phyloP scores from a whole-genome alignment of 2,888 invertebrate species.

The Mycalesis mineus region DNA sequence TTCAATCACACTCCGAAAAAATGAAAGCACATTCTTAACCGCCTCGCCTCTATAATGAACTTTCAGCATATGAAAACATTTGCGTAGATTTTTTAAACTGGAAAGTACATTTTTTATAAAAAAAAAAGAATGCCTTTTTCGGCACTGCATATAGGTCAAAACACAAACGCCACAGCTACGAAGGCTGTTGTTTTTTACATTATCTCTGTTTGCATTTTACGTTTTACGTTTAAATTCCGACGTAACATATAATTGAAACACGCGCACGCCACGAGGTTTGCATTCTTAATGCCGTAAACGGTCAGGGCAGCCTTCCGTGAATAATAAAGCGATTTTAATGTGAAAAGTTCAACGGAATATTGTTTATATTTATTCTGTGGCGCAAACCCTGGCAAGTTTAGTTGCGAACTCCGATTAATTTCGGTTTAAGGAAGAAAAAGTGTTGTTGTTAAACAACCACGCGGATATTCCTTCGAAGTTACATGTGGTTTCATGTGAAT shows the following conservation, averaged over 20 bases:
- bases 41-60: background rate
- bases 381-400: conserved; percentile 28
- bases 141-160: conserved; percentile 6
- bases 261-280: conserved; percentile 44
- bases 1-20: background rate
- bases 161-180: background rate
- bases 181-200: conserved; percentile 14
- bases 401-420: conserved; percentile 28
- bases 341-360: conserved; percentile 46
- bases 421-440: conserved; percentile 25
- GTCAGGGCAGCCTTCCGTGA: conserved; percentile 42
- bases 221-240: conserved; percentile 31
- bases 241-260: conserved; percentile 54
- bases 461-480: conserved; percentile 12
- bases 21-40: background rate
- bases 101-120: background rate
- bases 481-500: background rate
- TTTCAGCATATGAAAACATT: background rate
- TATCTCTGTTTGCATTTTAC: conserved; percentile 19
- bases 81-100: background rate
- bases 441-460: conserved; percentile 15
- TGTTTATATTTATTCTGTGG: conserved; percentile 34
- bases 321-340: conserved; percentile 49
- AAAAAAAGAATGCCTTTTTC: background rate
- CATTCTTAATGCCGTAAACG: conserved; percentile 51